Base-by-base conservation (phyloP, 2,113 vertebrate species). In the Lanius ludovicianus region DNA sequence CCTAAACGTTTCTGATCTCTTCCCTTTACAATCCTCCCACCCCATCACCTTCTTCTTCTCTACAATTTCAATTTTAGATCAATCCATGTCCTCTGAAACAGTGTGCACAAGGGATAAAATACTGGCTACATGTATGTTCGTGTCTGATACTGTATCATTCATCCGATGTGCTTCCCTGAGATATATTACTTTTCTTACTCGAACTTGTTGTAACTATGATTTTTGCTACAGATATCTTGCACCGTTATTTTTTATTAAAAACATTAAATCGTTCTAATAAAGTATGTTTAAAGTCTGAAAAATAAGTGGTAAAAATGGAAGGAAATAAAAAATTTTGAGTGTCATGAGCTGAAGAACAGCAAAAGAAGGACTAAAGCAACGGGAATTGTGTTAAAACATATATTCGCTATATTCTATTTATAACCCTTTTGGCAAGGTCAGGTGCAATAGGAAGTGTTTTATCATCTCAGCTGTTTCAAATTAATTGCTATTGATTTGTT, bases 401-500 rank as follows among this genome's bases (percentile, higher is more conserved):
- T 60, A 80, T 35, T 33, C 68, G 10, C 25, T 81, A 22, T 75
- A 92, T 84, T 71, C 90, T 67, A 41, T 64, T 28, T 68, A 55
- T 31, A 92, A 78, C 39, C 62, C 71, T 67, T 86, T 81, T 15
- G 27, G 46, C 75, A 67, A 84, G 78, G 76, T 85, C 92, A 89
- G 94, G 79, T 93, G 69, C 41, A 77, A 91, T 35, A 65, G 75
- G 80, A 92, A 80, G 62, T 69, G 64, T 85, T 90, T 94, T 90
- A 90, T 96, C 75, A 68, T 39, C 84, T 73, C 84, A 76, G 87
- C 92, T 79, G 82, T 90, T 80, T 90, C 59, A 85, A 95, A 97
- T 97, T 78, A 96, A 96, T 95, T 94, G 65, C 84, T 90, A 92
- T 94, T 90, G 83, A 86, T 96, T 97, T 91, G 53, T 70, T 82